phyloP scores from a whole-genome alignment of 1,140 invertebrate genomes.

The Drosophila bocqueti region DNA sequence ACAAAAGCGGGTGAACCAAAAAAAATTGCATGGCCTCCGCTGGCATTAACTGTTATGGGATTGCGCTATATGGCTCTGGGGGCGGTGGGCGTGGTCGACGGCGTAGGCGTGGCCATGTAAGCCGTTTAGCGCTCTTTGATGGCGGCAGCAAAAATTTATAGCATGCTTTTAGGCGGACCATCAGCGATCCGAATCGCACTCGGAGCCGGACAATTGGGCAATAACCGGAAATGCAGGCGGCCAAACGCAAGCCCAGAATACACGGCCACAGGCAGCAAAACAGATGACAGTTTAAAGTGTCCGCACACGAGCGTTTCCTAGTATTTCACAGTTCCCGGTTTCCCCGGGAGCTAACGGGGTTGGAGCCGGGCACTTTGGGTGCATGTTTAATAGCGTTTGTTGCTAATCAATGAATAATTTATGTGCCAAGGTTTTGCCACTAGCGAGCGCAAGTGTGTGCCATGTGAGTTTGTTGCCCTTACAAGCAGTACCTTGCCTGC shows the following conservation, averaged over 20 bases:
- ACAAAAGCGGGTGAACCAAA: conserved; percentile 24
- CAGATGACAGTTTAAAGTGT: conserved; percentile 80
- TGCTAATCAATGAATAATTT: conserved; percentile 84
- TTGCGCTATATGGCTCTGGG: conserved; percentile 17
- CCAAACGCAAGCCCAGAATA: conserved; percentile 15
- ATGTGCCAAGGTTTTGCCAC: conserved; percentile 76
- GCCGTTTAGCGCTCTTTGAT: conserved; percentile 80
- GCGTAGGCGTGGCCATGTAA: conserved; percentile 65
- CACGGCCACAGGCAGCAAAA: conserved; percentile 27
- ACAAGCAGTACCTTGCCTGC: neutral
- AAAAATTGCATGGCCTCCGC: conserved; percentile 54
- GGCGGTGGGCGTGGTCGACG: conserved; percentile 17
- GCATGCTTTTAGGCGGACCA: conserved; percentile 56
- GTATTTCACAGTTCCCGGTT: conserved; percentile 10
- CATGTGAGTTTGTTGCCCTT: neutral
- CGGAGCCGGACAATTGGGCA: conserved; percentile 63
- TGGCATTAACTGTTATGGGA: conserved; percentile 74
- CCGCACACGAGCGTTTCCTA: conserved; percentile 4
- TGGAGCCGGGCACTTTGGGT: conserved; percentile 64
- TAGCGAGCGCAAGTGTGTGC: conserved; percentile 21
- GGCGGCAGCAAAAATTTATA: conserved; percentile 71
- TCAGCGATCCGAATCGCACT: conserved; percentile 34
- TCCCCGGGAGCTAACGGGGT: neutral
- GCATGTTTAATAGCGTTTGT: conserved; percentile 82
- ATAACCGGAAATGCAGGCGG: conserved; percentile 60